Base-by-base conservation (phyloP, 2,113 vertebrate genomes). In the Dicentrarchus labrax region DNA sequence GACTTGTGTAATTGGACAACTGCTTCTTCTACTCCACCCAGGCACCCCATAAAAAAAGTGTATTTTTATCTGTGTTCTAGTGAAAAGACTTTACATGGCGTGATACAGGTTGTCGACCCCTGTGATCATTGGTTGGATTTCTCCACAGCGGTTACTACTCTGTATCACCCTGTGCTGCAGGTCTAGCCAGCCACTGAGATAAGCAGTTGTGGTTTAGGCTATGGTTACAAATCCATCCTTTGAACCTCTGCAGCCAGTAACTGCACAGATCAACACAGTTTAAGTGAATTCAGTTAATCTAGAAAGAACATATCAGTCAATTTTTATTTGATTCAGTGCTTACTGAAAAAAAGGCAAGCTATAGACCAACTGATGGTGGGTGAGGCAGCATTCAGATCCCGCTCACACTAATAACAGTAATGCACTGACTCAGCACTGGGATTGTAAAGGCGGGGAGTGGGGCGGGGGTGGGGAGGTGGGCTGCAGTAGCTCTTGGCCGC, bases 381-480 rank as follows among this genome's bases (percentile, higher is more conserved):
- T 61, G 78, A 85, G 78, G 75, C 76, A 78, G 78, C 76, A 67
- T 85, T 84, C 61, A 82, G 83, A 81, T 68, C 78, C 68, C 11
- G 61, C 78, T 90, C 82, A 45, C 75, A 87, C 80, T 90, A 92
- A 90, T 91, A 89, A 91, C 79, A 57, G 82, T 92, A 92, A 94
- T 93, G 88, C 83, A 93, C 92, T 94, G 93, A 94, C 89, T 94
- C 91, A 94, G 93, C 89, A 88, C 59, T 68, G 80, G 80, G 70
- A 85, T 75, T 86, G 72, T 83, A 79, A 86, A 86, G 22, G 57
- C 19, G 19, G 72, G 50, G 51, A 22, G 43, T 65, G 57, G 64
- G 48, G 56, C 15, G 45, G 21, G 45, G 73, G 61, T 48, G 65
- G 45, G 73, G 64, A 17, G 39, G 66, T 61, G 50, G 72, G 72